Evolutionary conservation across 1,140 invertebrate species (phyloP), one percentile per base, ranked within the genome.

Genomic region (Penaeus chinensis): DNA sequence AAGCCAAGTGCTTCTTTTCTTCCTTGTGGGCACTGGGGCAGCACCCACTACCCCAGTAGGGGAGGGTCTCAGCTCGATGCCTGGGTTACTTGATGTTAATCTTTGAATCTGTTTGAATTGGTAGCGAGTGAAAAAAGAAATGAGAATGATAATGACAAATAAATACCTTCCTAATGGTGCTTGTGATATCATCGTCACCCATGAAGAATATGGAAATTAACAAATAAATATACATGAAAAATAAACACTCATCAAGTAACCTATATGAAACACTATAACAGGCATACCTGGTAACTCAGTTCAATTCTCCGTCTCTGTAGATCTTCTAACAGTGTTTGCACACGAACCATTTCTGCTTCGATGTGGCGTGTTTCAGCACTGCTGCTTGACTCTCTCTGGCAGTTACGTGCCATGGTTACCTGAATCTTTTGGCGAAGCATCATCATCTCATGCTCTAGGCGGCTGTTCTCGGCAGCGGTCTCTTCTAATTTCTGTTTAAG

Each of bases 391-490:
- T 91, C 88, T 63, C 91, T 89, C 66, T 92, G 92, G 47, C 91
- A 91, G 81, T 91, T 91, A 24, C 91, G 89, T 27, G 91, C 91
- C 83, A 93, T 92, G 91, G 92, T 91, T 90, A 94, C 94, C 91
- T 97, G 95, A 42, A 97, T 93, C 92, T 97, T 97, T 90, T 97
- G 96, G 13, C 96, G 94, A 37, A 98, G 92, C 27, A 97, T 94
- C 37, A 97, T 94, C 87, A 98, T 92, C 91, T 98, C 97, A 90
- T 97, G 96, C 92, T 98, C 97, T 61, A 98, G 92, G 16, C 96
- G 94, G 18, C 96, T 96, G 92, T 97, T 98, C 88, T 97, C 96
- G 1, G 96, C 96, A 22, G 97, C 96, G 1, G 96, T 97, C 91
- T 97, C 96, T 92, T 98, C 97, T 85, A 98, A 92, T 94, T 96